Conservation (phyloP, 2,797 vertebrate genomes). For the Mastacembelus armatus region DNA sequence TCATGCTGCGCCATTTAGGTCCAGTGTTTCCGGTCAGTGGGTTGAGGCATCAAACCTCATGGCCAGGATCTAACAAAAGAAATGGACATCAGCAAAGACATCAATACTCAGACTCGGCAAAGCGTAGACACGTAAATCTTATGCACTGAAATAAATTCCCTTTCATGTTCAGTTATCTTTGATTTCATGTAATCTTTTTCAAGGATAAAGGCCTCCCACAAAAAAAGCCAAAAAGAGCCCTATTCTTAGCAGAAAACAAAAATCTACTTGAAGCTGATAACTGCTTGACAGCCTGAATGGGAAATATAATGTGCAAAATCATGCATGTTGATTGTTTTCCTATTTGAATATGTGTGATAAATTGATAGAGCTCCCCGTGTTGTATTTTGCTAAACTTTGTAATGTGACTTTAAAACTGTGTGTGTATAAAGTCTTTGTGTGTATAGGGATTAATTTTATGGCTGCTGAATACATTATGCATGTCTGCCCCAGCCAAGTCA, state of each 20-base stretch:
- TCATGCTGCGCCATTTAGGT: slow-evolving; percentile 99
- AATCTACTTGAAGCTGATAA: slow-evolving; percentile 35
- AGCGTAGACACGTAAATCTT: not conserved
- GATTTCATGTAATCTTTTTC: slow-evolving; percentile 18
- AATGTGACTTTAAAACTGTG: slow-evolving; percentile 3
- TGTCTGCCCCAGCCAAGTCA: not conserved
- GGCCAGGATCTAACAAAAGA: slow-evolving; percentile 90
- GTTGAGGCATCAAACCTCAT: slow-evolving; percentile 99
- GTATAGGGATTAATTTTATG: not conserved
- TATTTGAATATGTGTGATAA: slow-evolving; percentile 1
- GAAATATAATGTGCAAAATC: slow-evolving; percentile 16
- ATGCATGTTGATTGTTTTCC: too few relatives aligned
- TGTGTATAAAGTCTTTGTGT: too few relatives aligned
- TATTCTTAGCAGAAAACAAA: slow-evolving; percentile 68
- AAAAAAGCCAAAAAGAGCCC: slow-evolving; percentile 29
- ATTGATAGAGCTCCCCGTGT: not conserved
- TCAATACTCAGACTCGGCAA: not conserved
- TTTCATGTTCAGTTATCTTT: not conserved
- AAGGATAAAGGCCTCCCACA: slow-evolving; percentile 35
- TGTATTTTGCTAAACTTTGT: not conserved
- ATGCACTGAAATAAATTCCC: not conserved
- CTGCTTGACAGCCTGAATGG: slow-evolving; percentile 36
- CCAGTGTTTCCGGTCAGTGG: slow-evolving; percentile 99
- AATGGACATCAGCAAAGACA: not conserved
- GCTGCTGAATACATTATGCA: not conserved